Conservation (phyloP, 2,113 vertebrate genomes). For the Oncorhynchus mykiss region DNA sequence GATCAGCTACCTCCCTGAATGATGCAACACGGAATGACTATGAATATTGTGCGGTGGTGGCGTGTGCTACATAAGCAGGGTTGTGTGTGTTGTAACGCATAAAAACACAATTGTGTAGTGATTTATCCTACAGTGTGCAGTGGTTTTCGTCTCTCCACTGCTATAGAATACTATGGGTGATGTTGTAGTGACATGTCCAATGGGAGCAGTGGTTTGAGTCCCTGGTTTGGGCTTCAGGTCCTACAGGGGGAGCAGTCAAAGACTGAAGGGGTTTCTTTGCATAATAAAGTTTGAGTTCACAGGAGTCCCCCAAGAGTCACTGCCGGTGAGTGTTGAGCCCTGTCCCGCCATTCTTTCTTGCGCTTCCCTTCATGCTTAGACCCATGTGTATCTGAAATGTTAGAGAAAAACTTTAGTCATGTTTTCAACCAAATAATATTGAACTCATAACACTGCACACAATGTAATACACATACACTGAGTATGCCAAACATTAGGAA, state of each 20-base stretch:
- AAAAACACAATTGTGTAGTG: neutral
- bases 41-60: neutral
- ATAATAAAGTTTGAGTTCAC: neutral
- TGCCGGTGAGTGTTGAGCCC: neutral
- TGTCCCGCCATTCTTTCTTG: too few species aligned
- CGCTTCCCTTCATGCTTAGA: too few species aligned
- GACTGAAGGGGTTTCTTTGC: neutral
- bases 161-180: neutral
- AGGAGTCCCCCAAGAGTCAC: too few species aligned
- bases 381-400: too few species aligned
- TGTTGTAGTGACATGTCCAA: neutral
- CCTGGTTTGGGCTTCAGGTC: neutral
- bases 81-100: neutral
- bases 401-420: too few species aligned
- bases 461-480: too few species aligned
- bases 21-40: neutral
- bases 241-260: neutral
- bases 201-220: neutral
- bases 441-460: too few species aligned
- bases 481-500: too few species aligned
- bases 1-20: neutral
- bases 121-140: neutral
- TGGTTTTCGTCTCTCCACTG: neutral
- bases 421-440: too few species aligned
- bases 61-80: neutral